A percentile compares a stretch with the other conserved stretches of the same genome.
Evolutionary conservation across 2,888 invertebrate genomes (phyloP).

Genomic region (Hedya salicella): DNA sequence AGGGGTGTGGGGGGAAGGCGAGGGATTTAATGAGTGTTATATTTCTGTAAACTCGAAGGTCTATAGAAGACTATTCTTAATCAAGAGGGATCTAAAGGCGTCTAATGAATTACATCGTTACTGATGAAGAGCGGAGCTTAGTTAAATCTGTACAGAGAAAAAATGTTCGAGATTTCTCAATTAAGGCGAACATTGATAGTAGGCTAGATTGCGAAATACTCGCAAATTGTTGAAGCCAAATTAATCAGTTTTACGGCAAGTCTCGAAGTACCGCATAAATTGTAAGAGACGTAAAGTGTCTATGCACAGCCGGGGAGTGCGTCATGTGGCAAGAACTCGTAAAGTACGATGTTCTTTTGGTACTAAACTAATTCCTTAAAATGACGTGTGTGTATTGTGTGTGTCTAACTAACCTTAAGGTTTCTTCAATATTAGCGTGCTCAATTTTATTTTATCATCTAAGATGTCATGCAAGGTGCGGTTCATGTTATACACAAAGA

Average conservation of each 20-base stretch:
- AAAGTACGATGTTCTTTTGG: background rate
- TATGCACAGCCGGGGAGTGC: background rate
- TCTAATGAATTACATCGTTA: conserved; percentile 25
- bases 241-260: conserved; percentile 20
- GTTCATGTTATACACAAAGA: conserved; percentile 21
- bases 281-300: conserved; percentile 3
- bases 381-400: background rate
- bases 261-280: conserved; percentile 2
- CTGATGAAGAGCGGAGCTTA: conserved; percentile 2
- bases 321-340: background rate
- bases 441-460: too few relatives aligned
- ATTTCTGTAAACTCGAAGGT: conserved; percentile 16
- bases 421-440: too few relatives aligned
- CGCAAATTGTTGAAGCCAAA: background rate
- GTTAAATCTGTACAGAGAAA: background rate
- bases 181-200: background rate
- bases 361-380: background rate
- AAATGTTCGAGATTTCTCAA: background rate
- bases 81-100: conserved; percentile 17
- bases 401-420: too few relatives aligned
- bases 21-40: conserved; percentile 24
- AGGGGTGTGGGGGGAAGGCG: conserved; percentile 6
- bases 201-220: background rate
- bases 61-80: conserved; percentile 15
- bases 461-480: background rate